phyloP scores from a whole-genome alignment of 2,888 invertebrate species.

The Macaria notata region DNA sequence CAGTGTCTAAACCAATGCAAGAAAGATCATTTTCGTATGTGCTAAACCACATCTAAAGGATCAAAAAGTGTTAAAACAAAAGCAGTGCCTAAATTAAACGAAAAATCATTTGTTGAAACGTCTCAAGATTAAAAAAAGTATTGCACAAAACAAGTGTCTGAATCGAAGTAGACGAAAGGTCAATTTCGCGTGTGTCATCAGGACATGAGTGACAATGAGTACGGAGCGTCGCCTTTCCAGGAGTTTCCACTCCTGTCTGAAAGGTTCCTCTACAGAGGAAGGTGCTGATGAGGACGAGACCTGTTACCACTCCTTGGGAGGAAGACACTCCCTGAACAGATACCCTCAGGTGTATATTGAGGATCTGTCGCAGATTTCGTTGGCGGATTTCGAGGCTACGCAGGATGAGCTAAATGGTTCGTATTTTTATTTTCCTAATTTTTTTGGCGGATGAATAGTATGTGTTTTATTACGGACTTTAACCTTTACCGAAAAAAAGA shows the following conservation, averaged over 20 bases:
- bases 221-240: conserved; percentile 84
- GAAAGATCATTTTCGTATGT: no score
- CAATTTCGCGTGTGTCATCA: conserved; percentile 42
- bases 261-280: conserved; percentile 82
- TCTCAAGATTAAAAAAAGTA: no score
- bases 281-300: conserved; percentile 75
- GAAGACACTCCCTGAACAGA: conserved; percentile 66
- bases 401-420: conserved; percentile 73
- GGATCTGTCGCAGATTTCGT: conserved; percentile 68
- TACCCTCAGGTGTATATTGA: conserved; percentile 75
- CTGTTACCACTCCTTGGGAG: conserved; percentile 76
- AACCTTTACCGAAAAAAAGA: no score
- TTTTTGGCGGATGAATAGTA: no score
- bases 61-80: no score
- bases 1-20: no score
- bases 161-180: conserved; percentile 41
- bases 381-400: conserved; percentile 71
- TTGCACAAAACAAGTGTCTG: conserved; percentile 21
- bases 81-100: no score
- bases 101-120: no score
- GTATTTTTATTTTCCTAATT: conserved; percentile 36
- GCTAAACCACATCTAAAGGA: no score
- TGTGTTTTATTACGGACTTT: no score
- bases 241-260: conserved; percentile 86
- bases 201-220: conserved; percentile 78